Conservation (phyloP, 2,797 vertebrate genomes). For the Sus cebifrons region DNA sequence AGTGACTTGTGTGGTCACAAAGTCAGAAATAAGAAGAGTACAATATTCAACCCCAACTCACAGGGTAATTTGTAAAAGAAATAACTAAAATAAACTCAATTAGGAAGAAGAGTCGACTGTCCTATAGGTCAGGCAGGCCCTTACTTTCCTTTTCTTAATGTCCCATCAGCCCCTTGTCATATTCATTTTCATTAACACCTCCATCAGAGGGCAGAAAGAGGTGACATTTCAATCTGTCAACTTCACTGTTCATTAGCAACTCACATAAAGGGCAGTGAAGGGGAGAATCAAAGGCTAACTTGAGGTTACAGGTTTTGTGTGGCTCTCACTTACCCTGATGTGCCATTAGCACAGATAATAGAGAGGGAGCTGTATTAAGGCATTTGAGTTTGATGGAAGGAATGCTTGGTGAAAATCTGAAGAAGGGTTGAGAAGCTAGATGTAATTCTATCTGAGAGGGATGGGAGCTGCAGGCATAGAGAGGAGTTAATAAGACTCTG, state of each 20-base stretch:
- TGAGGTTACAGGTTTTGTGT: constrained; percentile 51
- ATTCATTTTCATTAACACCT: constrained; percentile 76
- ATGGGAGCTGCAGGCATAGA: not conserved
- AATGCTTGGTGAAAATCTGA: constrained; percentile 48
- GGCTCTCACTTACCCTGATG: constrained; percentile 62
- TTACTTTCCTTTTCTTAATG: constrained; percentile 64
- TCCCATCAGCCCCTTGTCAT: constrained; percentile 67
- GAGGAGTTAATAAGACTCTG: constrained; percentile 66
- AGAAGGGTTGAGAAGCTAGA: not conserved
- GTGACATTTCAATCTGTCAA: constrained; percentile 81
- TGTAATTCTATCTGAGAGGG: constrained; percentile 14
- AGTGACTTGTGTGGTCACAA: constrained; percentile 54
- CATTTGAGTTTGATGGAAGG: constrained; percentile 40
- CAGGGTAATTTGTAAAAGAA: constrained; percentile 44
- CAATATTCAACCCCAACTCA: constrained; percentile 47
- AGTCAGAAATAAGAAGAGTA: constrained; percentile 60
- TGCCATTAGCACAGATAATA: constrained; percentile 66
- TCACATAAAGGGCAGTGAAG: constrained; percentile 61
- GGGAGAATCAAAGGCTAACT: constrained; percentile 69
- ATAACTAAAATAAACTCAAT: constrained; percentile 74
- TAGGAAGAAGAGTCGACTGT: constrained; percentile 57
- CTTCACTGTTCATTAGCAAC: constrained; percentile 76
- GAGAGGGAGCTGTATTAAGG: constrained; percentile 6
- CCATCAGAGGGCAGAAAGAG: constrained; percentile 67
- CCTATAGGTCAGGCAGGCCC: constrained; percentile 62